Evolutionary conservation across 2,113 vertebrate genomes (phyloP).

Genomic region (Athene cunicularia): DNA sequence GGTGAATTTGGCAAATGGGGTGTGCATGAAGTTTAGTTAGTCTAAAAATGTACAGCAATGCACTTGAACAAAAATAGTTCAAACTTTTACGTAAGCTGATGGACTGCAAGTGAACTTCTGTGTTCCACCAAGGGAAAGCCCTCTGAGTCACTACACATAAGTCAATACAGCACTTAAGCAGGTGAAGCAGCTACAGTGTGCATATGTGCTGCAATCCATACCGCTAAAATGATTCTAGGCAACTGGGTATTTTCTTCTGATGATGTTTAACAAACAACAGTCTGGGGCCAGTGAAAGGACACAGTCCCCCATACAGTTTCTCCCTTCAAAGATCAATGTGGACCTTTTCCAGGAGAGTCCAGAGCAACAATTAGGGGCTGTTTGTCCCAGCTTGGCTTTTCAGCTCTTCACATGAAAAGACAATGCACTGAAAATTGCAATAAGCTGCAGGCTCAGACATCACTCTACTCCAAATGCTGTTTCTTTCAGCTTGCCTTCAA

Average conservation of each 20-base stretch:
- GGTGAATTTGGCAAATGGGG: neutral
- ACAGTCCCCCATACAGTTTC: neutral
- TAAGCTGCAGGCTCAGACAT: neutral
- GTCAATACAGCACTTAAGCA: neutral
- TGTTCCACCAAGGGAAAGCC: constrained; percentile 9
- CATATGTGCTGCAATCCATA: neutral
- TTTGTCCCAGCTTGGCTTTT: neutral
- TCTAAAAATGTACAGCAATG: constrained; percentile 6
- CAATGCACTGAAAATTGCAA: neutral
- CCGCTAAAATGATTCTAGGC: neutral
- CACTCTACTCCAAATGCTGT: neutral
- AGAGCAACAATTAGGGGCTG: neutral
- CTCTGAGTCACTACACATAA: neutral
- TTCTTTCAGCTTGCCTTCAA: neutral
- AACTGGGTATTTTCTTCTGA: neutral
- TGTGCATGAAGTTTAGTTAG: neutral
- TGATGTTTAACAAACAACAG: neutral
- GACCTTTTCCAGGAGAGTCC: neutral
- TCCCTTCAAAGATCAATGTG: neutral
- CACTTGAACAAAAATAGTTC: constrained; percentile 30
- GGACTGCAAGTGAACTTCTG: constrained; percentile 3
- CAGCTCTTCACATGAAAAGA: neutral
- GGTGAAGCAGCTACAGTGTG: neutral
- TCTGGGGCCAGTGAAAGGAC: neutral
- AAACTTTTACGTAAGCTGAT: constrained; percentile 13